Percentiles rank a stretch among this genome's conserved stretches.
Evolutionary conservation across 2,113 vertebrate species (phyloP).

Genomic region (Aythya baeri): DNA sequence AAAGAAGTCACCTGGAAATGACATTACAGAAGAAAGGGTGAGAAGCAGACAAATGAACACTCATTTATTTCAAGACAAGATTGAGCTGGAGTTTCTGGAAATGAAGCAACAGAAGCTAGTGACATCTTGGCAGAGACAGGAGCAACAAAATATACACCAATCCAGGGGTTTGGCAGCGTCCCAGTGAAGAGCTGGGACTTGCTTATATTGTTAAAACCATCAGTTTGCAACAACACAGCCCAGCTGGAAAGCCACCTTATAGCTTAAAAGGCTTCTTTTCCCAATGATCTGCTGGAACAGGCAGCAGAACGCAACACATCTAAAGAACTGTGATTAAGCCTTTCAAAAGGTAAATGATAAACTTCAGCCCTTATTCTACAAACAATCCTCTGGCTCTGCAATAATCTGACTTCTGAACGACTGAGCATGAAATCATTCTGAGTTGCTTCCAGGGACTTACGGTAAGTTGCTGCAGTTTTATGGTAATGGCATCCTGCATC

Average conservation of each 20-base stretch:
- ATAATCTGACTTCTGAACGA: background rate
- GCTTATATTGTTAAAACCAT: background rate
- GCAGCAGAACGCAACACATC: background rate
- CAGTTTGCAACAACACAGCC: background rate
- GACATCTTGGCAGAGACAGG: conserved; percentile 18
- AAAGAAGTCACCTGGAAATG: background rate
- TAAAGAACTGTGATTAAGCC: background rate
- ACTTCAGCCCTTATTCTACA: background rate
- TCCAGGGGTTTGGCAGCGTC: conserved; percentile 12
- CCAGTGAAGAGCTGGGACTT: background rate
- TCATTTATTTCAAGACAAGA: background rate
- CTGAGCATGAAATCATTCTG: background rate
- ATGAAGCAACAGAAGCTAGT: conserved; percentile 1
- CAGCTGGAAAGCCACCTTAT: background rate
- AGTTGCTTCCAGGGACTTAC: background rate
- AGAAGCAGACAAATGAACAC: background rate
- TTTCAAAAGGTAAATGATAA: background rate
- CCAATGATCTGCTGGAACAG: background rate
- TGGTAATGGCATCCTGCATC: background rate
- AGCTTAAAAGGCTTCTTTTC: background rate
- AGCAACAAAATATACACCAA: background rate
- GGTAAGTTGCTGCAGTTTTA: background rate
- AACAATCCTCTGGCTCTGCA: background rate
- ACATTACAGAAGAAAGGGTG: background rate
- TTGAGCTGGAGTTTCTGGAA: conserved; percentile 32